Percentiles rank a stretch among this genome's conserved stretches.
Conservation (phyloP, 2,797 vertebrate species). For the Botia almorhae region DNA sequence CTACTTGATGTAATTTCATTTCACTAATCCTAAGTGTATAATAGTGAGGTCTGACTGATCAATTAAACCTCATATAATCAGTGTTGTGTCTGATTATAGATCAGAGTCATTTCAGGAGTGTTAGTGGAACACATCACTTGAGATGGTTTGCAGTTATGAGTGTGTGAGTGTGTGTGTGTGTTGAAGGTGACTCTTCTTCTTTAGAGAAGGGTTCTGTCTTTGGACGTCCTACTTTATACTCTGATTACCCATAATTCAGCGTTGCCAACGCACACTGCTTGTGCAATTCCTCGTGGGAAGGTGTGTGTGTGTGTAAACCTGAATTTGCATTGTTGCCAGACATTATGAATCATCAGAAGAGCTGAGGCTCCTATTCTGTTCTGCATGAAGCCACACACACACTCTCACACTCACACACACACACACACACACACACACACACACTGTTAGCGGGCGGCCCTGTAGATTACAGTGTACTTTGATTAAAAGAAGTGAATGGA, state of each 20-base stretch:
- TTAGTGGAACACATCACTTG: constrained; percentile 21
- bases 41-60: too few relatives aligned
- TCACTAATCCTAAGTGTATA: too few relatives aligned
- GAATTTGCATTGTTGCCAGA: constrained; percentile 33
- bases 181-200: constrained; percentile 28
- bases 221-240: neutral
- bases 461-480: constrained; percentile 22
- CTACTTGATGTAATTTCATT: neutral
- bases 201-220: constrained; percentile 3
- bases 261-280: constrained; percentile 1
- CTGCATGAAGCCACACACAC: neutral
- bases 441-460: constrained; percentile 5
- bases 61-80: too few relatives aligned
- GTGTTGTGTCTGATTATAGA: neutral
- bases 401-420: constrained; percentile 19
- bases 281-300: neutral
- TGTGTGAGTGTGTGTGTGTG: neutral
- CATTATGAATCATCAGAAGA: constrained; percentile 33
- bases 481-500: constrained; percentile 37
- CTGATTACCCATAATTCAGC: constrained; percentile 7
- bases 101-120: neutral
- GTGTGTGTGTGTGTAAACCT: constrained; percentile 23
- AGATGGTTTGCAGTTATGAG: constrained; percentile 8
- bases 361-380: neutral
- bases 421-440: constrained; percentile 1